Evolutionary conservation across 2,113 vertebrate genomes (phyloP), one percentile per base, ranked within the genome.

Genomic region (Neodontobutis hainanensis): DNA sequence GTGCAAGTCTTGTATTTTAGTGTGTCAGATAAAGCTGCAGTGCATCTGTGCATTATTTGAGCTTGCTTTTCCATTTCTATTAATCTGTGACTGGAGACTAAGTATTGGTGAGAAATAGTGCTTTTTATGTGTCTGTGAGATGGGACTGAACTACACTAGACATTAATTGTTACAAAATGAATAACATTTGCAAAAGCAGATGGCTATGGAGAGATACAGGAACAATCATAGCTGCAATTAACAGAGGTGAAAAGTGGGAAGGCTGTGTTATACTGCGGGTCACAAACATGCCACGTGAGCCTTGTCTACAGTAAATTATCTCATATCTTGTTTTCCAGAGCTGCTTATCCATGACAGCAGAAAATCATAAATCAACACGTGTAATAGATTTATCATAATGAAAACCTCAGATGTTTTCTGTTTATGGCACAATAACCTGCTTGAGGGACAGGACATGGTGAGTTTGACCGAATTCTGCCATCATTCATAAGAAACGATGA

Each of bases 391-490:
- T 27, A 42, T 5, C 2, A 7, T 10, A 42, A n/a, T 11, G 10
- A 14, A 58, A 58, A 58, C 36, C n/a, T 36, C 38, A 15, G 10
- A 2, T 11, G 7, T 5, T 35, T 19, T 58, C n/a, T 42, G 40
- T 58, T 58, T 58, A 58, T 38, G 16, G 55, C 16, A 19, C 38
- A 16, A 15, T n/a, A 58, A 15, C 55, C 8, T 38, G 38, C 55
- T 11, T 9, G 38, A 36, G 34, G 8, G 52, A 55, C 36, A 12
- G 52, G 52, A 38, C n/a, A 12, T 55, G 32, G n/a, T 6, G 3
- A 27, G 1, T 27, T 36, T 58, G 67, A 71, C 63, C 68, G 55
- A 53, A 11, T 45, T 70, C 49, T 61, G 19, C 35, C 38, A 5
- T 77, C 57, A 12, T 12, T 59, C 47, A 12, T 1, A 16, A 61